A percentile compares a stretch with the other conserved stretches of the same genome.
These are phyloP conservation scores for Melipona quadrifasciata DNA, from an alignment of 1,140 invertebrate species.

Conservation along the genomic window DNA sequence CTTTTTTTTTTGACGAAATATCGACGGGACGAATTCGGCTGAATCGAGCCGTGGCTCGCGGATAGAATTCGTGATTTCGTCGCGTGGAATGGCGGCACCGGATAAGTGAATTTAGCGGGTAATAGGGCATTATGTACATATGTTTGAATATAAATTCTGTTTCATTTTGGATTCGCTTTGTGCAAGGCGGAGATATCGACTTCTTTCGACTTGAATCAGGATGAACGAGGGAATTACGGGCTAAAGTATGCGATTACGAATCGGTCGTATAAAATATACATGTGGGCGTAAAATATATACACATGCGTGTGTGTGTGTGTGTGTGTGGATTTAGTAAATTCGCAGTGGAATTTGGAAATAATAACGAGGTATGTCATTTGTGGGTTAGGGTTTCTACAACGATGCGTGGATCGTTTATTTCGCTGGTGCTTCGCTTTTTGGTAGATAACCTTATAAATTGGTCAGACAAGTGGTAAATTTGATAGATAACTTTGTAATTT, in stretches of 20 bases:
- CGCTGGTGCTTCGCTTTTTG: neutral
- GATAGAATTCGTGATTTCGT: neutral
- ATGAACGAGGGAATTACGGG: neutral
- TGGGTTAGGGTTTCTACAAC: neutral
- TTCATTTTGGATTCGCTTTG: neutral
- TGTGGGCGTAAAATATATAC: neutral
- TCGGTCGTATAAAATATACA: neutral
- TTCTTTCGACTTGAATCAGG: neutral
- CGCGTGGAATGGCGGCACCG: too few species aligned
- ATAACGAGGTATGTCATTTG: neutral
- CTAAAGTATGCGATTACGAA: neutral
- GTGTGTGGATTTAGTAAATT: neutral
- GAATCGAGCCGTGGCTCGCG: constrained; percentile 17
- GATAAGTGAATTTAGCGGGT: neutral
- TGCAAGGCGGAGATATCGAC: neutral
- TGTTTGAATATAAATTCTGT: neutral
- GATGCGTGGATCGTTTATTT: neutral
- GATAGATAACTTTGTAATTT: too few species aligned
- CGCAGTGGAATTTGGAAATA: neutral
- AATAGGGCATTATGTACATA: neutral
- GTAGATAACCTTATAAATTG: neutral
- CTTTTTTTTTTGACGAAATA: neutral
- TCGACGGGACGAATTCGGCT: constrained; percentile 17
- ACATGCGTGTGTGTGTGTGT: neutral
- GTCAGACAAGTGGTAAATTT: too few species aligned